Evolutionary conservation across 2,888 invertebrate genomes (phyloP).

Genomic region (Agriopis aurantiaria): DNA sequence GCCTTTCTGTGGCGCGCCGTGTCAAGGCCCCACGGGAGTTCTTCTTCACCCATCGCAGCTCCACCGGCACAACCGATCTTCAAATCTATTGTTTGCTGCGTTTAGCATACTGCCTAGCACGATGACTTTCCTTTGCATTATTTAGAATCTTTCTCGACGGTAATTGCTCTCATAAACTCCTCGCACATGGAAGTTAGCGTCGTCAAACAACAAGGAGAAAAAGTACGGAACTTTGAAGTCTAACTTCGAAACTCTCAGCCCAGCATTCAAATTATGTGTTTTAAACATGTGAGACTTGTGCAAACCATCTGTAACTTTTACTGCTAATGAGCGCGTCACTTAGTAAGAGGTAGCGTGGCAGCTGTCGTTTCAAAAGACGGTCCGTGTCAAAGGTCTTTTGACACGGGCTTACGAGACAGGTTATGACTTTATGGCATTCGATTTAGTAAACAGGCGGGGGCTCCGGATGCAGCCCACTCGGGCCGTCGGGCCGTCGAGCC

Average conservation of each 20-base stretch:
- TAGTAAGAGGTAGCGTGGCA: constrained; percentile 1
- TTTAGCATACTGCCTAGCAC: neutral
- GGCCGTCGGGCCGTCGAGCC: neutral
- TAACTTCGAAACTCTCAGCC: constrained; percentile 12
- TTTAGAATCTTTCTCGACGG: neutral
- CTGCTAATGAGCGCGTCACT: constrained; percentile 19
- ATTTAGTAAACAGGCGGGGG: constrained; percentile 22
- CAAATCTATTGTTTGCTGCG: constrained; percentile 10
- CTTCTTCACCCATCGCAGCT: constrained; percentile 32
- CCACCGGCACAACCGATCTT: constrained; percentile 19
- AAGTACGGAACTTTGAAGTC: constrained; percentile 6
- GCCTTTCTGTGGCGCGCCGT: constrained; percentile 43
- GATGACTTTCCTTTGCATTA: neutral
- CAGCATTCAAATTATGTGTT: constrained; percentile 11
- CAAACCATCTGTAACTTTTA: constrained; percentile 12
- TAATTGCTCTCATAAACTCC: neutral
- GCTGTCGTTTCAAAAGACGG: constrained; percentile 16
- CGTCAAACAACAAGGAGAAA: neutral
- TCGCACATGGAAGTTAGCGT: neutral
- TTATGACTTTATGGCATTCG: constrained; percentile 18
- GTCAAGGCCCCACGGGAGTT: constrained; percentile 55
- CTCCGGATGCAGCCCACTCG: constrained; percentile 6
- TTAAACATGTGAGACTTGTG: constrained; percentile 10
- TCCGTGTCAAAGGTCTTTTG: constrained; percentile 20
- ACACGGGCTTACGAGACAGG: constrained; percentile 21